Conservation (phyloP, 1,140 invertebrate genomes). For the Lordiphosa stackelbergi region DNA sequence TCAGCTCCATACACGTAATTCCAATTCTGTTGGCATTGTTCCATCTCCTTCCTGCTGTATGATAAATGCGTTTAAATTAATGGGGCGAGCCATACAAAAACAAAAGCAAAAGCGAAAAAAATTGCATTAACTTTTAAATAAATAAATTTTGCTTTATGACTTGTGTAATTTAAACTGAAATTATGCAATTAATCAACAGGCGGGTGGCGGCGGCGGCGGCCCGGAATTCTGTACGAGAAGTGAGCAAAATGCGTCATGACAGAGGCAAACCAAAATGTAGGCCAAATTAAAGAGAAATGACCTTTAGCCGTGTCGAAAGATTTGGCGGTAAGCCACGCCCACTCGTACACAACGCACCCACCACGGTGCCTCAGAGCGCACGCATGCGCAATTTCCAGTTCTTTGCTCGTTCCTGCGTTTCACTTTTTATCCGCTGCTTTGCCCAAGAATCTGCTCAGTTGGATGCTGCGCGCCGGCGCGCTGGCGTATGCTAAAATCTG, state of each 20-base stretch:
- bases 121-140: slow-evolving; percentile 28
- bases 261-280: slow-evolving; percentile 31
- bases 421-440: slow-evolving; percentile 10
- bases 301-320: slow-evolving; percentile 45
- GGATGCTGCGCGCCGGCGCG: too few species aligned
- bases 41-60: not conserved
- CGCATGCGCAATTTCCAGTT: slow-evolving; percentile 23
- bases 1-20: not conserved
- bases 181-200: slow-evolving; percentile 43
- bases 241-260: slow-evolving; percentile 8
- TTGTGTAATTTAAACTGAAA: slow-evolving; percentile 42
- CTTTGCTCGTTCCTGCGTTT: slow-evolving; percentile 18
- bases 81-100: slow-evolving; percentile 6
- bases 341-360: too few species aligned
- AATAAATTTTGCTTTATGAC: slow-evolving; percentile 35
- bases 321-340: slow-evolving; percentile 9
- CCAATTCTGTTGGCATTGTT: not conserved
- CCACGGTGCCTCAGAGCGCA: not conserved
- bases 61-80: slow-evolving; percentile 29
- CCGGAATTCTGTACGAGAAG: not conserved
- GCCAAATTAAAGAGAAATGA: slow-evolving; percentile 52
- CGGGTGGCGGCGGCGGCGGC: not conserved
- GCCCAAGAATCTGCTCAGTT: too few species aligned
- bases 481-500: too few species aligned
- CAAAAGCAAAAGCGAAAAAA: slow-evolving; percentile 3